Evolutionary conservation across 1,140 invertebrate genomes (phyloP).

Genomic region (Lepidurus apus): DNA sequence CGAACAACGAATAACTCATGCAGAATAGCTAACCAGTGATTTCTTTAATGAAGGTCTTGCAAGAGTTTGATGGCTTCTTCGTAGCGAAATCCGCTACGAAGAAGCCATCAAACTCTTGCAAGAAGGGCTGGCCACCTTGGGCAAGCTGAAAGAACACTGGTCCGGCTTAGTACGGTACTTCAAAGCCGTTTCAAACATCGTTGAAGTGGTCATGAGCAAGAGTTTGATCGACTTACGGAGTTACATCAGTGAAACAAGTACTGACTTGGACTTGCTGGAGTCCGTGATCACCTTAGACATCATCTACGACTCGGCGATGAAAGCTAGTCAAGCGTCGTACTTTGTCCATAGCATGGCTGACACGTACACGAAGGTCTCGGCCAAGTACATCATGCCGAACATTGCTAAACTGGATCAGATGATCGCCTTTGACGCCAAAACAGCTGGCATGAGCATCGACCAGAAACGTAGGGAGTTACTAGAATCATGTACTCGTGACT

Average conservation of each 20-base stretch:
- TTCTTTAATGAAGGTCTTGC: too few relatives aligned
- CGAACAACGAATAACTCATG: too few relatives aligned
- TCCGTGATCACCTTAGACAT: slow-evolving; percentile 22
- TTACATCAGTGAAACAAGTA: too few relatives aligned
- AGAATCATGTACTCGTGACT: slow-evolving; percentile 7
- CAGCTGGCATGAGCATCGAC: slow-evolving; percentile 14
- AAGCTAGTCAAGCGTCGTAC: slow-evolving; percentile 30
- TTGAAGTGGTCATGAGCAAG: not conserved
- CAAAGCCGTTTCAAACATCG: slow-evolving; percentile 25
- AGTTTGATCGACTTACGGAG: slow-evolving; percentile 28
- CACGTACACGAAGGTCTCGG: slow-evolving; percentile 26
- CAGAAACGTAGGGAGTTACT: slow-evolving; percentile 16
- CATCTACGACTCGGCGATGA: slow-evolving; percentile 28
- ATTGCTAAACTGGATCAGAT: slow-evolving; percentile 23
- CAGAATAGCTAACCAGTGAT: too few relatives aligned
- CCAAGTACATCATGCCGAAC: slow-evolving; percentile 29
- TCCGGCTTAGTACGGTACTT: not conserved
- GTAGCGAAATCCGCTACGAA: slow-evolving; percentile 1
- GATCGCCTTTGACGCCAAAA: slow-evolving; percentile 23
- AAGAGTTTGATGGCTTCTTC: too few relatives aligned
- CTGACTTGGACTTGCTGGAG: slow-evolving; percentile 1
- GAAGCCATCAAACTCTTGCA: slow-evolving; percentile 1
- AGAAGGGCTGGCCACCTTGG: slow-evolving; percentile 2
- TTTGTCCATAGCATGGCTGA: slow-evolving; percentile 30
- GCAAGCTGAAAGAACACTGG: slow-evolving; percentile 4